A percentile compares a stretch with the other conserved stretches of the same genome.
Conservation (phyloP, 2,113 vertebrate species). For the Crotalus tigris region DNA sequence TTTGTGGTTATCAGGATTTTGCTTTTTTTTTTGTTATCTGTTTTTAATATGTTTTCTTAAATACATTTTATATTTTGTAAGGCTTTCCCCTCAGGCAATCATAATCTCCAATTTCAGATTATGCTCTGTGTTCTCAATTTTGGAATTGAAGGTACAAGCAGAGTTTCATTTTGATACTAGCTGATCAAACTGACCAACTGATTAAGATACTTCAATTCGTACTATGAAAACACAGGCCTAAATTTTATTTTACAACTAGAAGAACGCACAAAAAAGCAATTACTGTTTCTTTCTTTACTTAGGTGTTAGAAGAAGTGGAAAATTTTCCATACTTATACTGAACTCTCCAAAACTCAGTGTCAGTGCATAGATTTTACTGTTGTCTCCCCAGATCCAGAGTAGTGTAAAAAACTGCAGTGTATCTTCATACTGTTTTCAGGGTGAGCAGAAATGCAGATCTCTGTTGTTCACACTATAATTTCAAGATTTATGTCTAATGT, state of each 20-base stretch:
- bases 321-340: neutral
- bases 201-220: neutral
- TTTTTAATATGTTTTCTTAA: neutral
- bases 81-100: neutral
- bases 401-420: neutral
- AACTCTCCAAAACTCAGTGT: neutral
- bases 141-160: neutral
- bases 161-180: neutral
- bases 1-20: neutral
- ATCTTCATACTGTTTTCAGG: neutral
- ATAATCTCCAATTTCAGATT: neutral
- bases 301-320: neutral
- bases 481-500: neutral
- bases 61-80: neutral
- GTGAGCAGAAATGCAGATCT: neutral
- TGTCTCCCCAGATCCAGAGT: neutral
- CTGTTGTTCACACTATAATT: neutral
- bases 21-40: neutral
- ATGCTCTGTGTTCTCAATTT: neutral
- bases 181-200: neutral
- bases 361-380: neutral
- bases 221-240: neutral
- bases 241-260: neutral
- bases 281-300: neutral
- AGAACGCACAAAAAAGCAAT: neutral